Evolutionary conservation across 2,113 vertebrate genomes (phyloP), one percentile per base, ranked within the genome.

Genomic region (Panurus biarmicus): DNA sequence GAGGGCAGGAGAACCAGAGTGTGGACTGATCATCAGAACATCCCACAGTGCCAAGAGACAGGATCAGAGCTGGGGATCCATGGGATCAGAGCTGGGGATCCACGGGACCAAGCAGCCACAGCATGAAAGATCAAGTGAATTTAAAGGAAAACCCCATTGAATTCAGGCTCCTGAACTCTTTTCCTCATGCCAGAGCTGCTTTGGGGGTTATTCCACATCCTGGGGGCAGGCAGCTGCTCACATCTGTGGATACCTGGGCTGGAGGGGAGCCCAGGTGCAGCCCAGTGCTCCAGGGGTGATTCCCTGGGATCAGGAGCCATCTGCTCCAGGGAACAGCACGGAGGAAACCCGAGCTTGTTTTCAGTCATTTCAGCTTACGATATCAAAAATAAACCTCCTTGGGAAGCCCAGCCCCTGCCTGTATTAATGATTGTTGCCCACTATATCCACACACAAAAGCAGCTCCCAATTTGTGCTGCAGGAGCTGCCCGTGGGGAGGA

Each of bases 11-110:
- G n/a, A 56, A 4, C 6, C 70, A 64, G 40, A 16, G 47, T 29
- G n/a, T 13, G 66, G 25, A n/a, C 5, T 5, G 25, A 3, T 5
- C 15, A 25, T 0, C 0, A 1, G 23, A 69, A 14, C 9, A 4
- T 11, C 62, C 60, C 17, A 8, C 26, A 7, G 4, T 0, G 5
- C 61, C 33, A 3, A 6, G 69, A 12, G 31, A 19, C 2, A 1
- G 42, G 28, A 13, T 5, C 5, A 9, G 2, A 21, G 54, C 54
- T 23, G 54, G 54, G 56, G 56, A 58, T 14, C 73, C 4, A 5
- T 6, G 28, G 1, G 20, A 42, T 10, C 24, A 48, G 4, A 21
- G 47, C 18, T 29, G 3, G 33, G 2, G 24, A 50, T 11, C 58
- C 5, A 4, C 12, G n/a, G n/a, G n/a, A n/a, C n/a, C n/a, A 60